phyloP scores from a whole-genome alignment of 2,113 vertebrate genomes.

The Nestor notabilis region DNA sequence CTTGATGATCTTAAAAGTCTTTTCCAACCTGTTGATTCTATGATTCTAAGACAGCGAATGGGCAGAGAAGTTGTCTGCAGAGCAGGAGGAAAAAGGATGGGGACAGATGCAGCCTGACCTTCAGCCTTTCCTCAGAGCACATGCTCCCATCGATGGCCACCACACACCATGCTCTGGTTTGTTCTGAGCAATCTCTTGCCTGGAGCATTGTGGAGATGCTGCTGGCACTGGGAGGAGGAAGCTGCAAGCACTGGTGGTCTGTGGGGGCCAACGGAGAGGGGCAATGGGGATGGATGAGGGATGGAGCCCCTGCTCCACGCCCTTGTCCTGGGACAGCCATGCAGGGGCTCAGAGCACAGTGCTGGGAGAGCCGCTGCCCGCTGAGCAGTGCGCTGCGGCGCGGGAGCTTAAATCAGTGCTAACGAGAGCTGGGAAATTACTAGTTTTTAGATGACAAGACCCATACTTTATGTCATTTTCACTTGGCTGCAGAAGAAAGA shows the following conservation, averaged over 20 bases:
- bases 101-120: neutral
- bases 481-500: slow-evolving; percentile 35
- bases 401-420: neutral
- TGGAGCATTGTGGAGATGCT: neutral
- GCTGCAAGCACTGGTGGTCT: neutral
- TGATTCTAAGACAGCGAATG: neutral
- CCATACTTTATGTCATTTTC: neutral
- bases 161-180: neutral
- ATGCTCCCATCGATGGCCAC: neutral
- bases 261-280: neutral
- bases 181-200: no score
- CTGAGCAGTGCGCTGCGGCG: neutral
- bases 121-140: neutral
- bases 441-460: neutral
- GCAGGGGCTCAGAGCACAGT: neutral
- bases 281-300: neutral
- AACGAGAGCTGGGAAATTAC: neutral
- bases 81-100: neutral
- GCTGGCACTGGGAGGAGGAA: neutral
- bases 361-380: neutral
- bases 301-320: neutral
- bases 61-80: neutral
- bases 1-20: neutral
- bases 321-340: neutral
- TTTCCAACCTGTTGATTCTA: neutral